Percentiles rank a stretch among this genome's conserved stretches.
phyloP scores from a whole-genome alignment of 2,797 vertebrate species.

The Gobio occitaniae region DNA sequence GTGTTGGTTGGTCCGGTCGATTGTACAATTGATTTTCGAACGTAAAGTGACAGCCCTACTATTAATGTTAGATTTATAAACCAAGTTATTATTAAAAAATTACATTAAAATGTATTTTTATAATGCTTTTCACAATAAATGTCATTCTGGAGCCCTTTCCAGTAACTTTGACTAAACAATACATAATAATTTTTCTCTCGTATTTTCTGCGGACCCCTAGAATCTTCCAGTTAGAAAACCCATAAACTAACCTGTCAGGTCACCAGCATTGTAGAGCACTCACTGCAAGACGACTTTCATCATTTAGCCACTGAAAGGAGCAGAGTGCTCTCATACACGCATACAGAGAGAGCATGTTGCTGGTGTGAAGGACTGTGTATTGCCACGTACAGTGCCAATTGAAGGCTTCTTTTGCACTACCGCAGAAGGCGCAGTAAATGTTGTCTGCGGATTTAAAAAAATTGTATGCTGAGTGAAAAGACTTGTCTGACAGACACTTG shows the following conservation, averaged over 20 bases:
- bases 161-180: conserved; percentile 2
- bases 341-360: background rate
- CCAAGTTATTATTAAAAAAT: background rate
- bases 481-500: conserved; percentile 62
- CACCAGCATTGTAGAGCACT: background rate
- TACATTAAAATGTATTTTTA: background rate
- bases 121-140: background rate
- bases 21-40: too few relatives aligned
- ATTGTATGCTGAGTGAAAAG: conserved; percentile 25
- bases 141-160: background rate
- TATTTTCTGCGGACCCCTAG: background rate
- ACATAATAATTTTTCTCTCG: background rate
- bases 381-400: background rate
- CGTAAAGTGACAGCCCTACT: background rate
- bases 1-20: too few relatives aligned
- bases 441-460: conserved; percentile 19
- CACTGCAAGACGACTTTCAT: background rate
- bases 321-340: background rate
- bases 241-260: background rate
- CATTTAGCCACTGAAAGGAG: background rate
- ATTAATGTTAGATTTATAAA: background rate
- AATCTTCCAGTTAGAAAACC: background rate
- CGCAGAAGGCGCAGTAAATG: background rate
- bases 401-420: conserved; percentile 9
- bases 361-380: background rate